These are phyloP conservation scores for Mesocricetus auratus DNA, from an alignment of 2,113 vertebrate species.

Conservation along the genomic window DNA sequence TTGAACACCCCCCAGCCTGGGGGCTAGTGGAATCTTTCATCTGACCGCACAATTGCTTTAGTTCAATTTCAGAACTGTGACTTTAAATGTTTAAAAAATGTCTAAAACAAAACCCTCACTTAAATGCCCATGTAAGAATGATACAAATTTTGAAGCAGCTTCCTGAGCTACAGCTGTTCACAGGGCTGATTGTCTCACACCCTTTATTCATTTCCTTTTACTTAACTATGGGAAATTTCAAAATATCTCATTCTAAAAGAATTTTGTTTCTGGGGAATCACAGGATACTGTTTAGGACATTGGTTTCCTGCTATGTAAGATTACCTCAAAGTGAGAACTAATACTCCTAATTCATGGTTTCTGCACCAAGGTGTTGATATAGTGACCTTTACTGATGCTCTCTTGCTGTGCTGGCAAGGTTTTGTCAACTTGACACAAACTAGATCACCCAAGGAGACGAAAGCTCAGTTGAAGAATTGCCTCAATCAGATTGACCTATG, in stretches of 20 bases:
- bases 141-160: background rate
- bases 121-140: slow-evolving; percentile 27
- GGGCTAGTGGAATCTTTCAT: background rate
- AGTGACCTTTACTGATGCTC: background rate
- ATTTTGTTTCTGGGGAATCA: background rate
- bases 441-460: background rate
- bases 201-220: background rate
- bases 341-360: background rate
- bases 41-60: background rate
- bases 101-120: background rate
- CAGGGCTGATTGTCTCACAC: background rate
- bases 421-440: background rate
- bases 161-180: background rate
- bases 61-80: slow-evolving; percentile 53
- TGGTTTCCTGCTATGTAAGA: background rate
- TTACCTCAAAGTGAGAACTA: background rate
- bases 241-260: background rate
- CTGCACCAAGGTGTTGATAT: background rate
- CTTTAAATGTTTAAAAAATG: slow-evolving; percentile 14
- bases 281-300: background rate
- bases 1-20: fast-evolving
- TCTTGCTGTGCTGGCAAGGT: too few species aligned
- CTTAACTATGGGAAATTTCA: background rate
- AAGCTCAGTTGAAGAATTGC: background rate
- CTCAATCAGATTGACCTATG: background rate